These are phyloP conservation scores for Podarcis siculus DNA, from an alignment of 2,797 vertebrate species.

Conservation along the genomic window DNA sequence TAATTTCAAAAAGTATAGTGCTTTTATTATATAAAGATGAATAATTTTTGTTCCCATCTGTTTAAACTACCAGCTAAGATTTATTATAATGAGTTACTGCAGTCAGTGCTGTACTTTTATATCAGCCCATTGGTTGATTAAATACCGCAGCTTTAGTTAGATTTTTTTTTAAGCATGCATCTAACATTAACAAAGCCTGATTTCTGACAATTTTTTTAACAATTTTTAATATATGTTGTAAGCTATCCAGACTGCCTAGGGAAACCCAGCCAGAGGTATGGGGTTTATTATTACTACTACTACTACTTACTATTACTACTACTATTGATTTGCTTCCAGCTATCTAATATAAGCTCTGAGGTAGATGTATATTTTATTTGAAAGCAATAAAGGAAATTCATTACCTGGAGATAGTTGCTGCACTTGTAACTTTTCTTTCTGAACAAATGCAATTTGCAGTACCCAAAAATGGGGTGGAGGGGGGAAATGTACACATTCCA, in stretches of 20 bases:
- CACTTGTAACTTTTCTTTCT: constrained; percentile 10
- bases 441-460: neutral
- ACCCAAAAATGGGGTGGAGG: neutral
- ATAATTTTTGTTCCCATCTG: neutral
- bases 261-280: too few relatives aligned
- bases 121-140: neutral
- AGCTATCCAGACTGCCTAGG: too few relatives aligned
- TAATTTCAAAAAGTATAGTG: neutral
- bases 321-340: too few relatives aligned
- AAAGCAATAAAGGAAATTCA: constrained; percentile 42
- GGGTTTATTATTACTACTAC: too few relatives aligned
- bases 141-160: neutral
- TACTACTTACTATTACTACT: too few relatives aligned
- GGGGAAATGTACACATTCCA: constrained; percentile 2
- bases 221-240: too few relatives aligned
- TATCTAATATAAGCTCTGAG: neutral
- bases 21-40: neutral
- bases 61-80: neutral
- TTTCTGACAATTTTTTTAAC: neutral
- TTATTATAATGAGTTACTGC: neutral
- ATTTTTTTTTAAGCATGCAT: neutral
- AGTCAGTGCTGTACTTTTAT: too few relatives aligned
- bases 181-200: neutral
- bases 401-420: constrained; percentile 69
- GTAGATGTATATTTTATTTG: constrained; percentile 10